Base-by-base conservation (phyloP, 2,888 invertebrate species). In the Drosophila prolongata region DNA sequence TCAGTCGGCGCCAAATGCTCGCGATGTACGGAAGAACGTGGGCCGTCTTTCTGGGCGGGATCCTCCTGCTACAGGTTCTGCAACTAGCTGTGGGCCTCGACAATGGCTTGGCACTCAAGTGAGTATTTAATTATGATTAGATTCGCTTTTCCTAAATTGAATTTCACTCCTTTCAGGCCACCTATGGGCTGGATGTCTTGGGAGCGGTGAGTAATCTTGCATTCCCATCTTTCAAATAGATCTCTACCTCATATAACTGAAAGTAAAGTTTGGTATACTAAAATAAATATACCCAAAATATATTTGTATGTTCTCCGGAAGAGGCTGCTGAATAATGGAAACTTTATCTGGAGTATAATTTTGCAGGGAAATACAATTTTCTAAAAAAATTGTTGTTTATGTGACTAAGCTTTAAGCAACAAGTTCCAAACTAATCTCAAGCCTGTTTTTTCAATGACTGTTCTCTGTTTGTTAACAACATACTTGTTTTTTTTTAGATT, bases 181-280 rank as follows among this genome's bases (percentile, higher is more conserved):
- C 95, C 95, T 1, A 95, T 95, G 95, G 95, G 95, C 6, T 95
- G 95, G 95, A 93, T 95, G 93, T 93, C 94, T 56, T 95, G 95
- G 95, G 93, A 95, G 87, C 90, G 95, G 78, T 78, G 27, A 60
- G 72, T 58, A 10, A 49, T 16, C 14, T 24, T 24, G 24, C 24
- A 24, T 24, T 24, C 24, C 24, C 1, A 30, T 30, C 30, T 30
- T 30, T 30, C 8, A 30, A 2, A 30, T 8, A 8, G 30, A 30
- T 30, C 6, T 30, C 30, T 30, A 6, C 30, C 6, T 30, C 1
- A 2, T 10, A 1, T 6, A n/a, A n/a, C 9, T 3, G 5, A 37
- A 13, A 19, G 3, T n/a, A 1, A 3, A 19, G 27, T 14, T 24
- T 30, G 1, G 11, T 43, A 19, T 13, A 1, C 2, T 6, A 5